A percentile compares a stretch with the other conserved stretches of the same genome.
Conservation (phyloP, 2,797 vertebrate species). For the Acanthis flammea region DNA sequence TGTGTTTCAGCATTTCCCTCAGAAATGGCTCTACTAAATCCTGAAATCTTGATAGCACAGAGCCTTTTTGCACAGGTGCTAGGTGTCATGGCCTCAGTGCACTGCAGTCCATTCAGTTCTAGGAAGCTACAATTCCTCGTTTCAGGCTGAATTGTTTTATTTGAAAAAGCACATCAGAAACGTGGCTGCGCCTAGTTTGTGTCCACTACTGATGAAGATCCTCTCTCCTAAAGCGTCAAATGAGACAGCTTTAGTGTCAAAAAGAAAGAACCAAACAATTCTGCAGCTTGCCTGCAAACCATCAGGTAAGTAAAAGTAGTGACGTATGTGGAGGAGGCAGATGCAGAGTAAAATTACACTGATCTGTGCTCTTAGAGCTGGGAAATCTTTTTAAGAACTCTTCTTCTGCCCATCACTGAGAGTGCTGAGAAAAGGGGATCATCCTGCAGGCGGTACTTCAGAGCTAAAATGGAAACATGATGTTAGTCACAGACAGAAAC, state of each 20-base stretch:
- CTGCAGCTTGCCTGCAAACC: background rate
- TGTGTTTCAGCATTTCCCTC: background rate
- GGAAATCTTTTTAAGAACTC: background rate
- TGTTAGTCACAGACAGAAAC: background rate
- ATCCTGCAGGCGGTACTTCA: background rate
- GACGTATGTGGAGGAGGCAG: background rate
- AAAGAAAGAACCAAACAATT: background rate
- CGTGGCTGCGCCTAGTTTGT: background rate
- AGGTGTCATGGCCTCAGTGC: background rate
- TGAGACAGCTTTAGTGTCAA: background rate
- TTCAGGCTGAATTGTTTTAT: background rate
- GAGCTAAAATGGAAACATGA: background rate
- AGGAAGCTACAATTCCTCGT: background rate
- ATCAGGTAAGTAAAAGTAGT: background rate
- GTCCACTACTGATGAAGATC: background rate
- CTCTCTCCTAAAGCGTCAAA: background rate
- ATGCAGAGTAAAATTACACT: background rate
- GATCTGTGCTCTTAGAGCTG: background rate
- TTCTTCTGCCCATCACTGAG: background rate
- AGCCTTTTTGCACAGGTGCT: background rate
- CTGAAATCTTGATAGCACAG: background rate
- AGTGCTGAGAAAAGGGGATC: background rate
- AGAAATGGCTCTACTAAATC: background rate
- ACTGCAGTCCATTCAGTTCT: background rate
- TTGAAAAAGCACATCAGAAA: background rate